Evolutionary conservation across 2,888 invertebrate genomes (phyloP), one percentile per base, ranked within the genome.

Genomic region (Leptogaster cylindrica): DNA sequence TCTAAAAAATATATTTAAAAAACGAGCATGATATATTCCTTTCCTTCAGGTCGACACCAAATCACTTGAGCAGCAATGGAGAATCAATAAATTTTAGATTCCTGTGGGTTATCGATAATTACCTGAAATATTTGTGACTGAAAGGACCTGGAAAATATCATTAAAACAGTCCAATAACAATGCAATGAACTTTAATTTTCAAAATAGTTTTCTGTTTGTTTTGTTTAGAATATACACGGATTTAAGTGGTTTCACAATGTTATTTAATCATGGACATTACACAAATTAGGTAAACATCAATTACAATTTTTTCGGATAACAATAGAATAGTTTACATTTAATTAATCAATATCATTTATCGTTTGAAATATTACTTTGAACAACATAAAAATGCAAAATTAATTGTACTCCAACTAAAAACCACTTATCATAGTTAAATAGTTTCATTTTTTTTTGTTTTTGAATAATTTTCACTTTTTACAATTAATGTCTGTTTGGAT

Each of bases 211-310:
- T 10, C 31, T 31, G 20, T 36, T 39, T 39, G 23, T 20, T 31
- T 12, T 55, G 39, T 36, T 55, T 27, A 23, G 12, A 7, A 36
- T 55, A 55, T n/a, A 36, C n/a, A n/a, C n/a, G n/a, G n/a, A 55
- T 55, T 23, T 39, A 16, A 31, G 20, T 23, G 25, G 18, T 7
- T 55, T 33, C 31, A 52, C 33, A 52, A 52, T 52, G 52, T 52
- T 31, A 52, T 27, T 18, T 52, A 52, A 52, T 52, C 52, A 55
- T 55, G 55, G 55, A 55, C 55, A 55, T 55, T 36, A 39, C 39
- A 55, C 55, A 55, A 55, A 12, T n/a, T 55, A 18, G 16, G 39
- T 36, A 55, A 55, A 36, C 36, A 55, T 20, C 36, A 18, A 55
- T 36, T 55, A 12, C 25, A 23, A 36, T 18, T 52, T 12, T 8